A percentile compares a stretch with the other conserved stretches of the same genome.
Evolutionary conservation across 2,888 invertebrate genomes (phyloP).

Genomic region (Diarsia rubi): DNA sequence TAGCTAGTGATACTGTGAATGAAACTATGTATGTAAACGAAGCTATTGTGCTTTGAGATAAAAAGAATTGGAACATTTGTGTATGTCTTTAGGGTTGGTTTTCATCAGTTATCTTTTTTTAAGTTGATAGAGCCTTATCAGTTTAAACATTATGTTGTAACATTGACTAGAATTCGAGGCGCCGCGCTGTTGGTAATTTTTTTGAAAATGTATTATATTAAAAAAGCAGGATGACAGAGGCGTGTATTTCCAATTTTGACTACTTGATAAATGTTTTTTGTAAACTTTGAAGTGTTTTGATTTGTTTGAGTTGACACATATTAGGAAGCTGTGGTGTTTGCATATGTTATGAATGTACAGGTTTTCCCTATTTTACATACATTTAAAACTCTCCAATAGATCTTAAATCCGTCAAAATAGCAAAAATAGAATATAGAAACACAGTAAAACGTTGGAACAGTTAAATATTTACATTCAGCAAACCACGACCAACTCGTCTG

Average conservation of each 20-base stretch:
- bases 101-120: background rate
- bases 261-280: background rate
- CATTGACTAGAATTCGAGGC: background rate
- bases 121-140: background rate
- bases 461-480: slow-evolving; percentile 50
- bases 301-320: background rate
- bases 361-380: background rate
- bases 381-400: background rate
- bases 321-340: background rate
- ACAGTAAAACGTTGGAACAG: background rate
- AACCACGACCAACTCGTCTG: slow-evolving; percentile 32
- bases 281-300: background rate
- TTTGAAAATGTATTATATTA: background rate
- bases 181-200: background rate
- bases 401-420: background rate
- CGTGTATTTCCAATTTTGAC: background rate
- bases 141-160: too few relatives aligned
- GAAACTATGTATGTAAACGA: slow-evolving; percentile 8
- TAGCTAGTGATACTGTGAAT: slow-evolving; percentile 32
- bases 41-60: slow-evolving; percentile 16
- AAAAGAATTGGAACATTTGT: background rate
- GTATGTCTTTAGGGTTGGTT: background rate
- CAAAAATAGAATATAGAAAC: slow-evolving; percentile 5
- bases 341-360: background rate
- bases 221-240: too few relatives aligned